These are phyloP conservation scores for Drosophila formosana DNA, from an alignment of 2,888 invertebrate genomes.

Conservation along the genomic window DNA sequence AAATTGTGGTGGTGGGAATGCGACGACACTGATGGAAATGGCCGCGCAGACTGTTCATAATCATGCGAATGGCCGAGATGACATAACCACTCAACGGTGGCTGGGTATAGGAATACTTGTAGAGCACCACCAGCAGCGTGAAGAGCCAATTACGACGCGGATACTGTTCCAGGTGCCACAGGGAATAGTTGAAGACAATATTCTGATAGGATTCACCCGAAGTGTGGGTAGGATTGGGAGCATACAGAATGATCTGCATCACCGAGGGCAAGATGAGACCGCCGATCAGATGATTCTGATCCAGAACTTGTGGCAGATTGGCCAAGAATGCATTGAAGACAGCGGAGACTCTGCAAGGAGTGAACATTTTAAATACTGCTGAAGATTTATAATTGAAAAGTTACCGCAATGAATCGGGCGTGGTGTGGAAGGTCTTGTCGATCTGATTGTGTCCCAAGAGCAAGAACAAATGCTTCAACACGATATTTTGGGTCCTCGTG, in stretches of 20 bases:
- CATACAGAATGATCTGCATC: slow-evolving; percentile 92
- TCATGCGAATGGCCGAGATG: slow-evolving; percentile 93
- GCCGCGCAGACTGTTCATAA: slow-evolving; percentile 92
- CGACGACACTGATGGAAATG: slow-evolving; percentile 94
- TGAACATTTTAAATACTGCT: not conserved
- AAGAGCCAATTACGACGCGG: slow-evolving; percentile 96
- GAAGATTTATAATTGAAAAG: not conserved
- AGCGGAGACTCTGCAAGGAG: slow-evolving; percentile 90
- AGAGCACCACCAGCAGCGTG: slow-evolving; percentile 95
- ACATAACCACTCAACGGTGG: slow-evolving; percentile 90
- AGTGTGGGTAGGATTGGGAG: slow-evolving; percentile 90
- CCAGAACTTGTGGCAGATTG: slow-evolving; percentile 96
- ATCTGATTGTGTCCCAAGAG: slow-evolving; percentile 96
- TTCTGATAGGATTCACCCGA: slow-evolving; percentile 88
- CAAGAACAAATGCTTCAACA: slow-evolving; percentile 95
- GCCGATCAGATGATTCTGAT: slow-evolving; percentile 98
- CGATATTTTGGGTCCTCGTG: slow-evolving; percentile 93
- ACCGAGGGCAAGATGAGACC: slow-evolving; percentile 94
- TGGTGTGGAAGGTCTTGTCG: slow-evolving; percentile 96
- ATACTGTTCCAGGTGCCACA: slow-evolving; percentile 95
- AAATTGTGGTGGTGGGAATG: slow-evolving; percentile 91
- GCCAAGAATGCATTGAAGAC: slow-evolving; percentile 98
- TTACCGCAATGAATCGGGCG: slow-evolving; percentile 93
- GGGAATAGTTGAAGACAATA: slow-evolving; percentile 88
- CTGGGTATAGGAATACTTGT: slow-evolving; percentile 94